phyloP scores from a whole-genome alignment of 1,140 invertebrate species.

The Eciton burchellii region DNA sequence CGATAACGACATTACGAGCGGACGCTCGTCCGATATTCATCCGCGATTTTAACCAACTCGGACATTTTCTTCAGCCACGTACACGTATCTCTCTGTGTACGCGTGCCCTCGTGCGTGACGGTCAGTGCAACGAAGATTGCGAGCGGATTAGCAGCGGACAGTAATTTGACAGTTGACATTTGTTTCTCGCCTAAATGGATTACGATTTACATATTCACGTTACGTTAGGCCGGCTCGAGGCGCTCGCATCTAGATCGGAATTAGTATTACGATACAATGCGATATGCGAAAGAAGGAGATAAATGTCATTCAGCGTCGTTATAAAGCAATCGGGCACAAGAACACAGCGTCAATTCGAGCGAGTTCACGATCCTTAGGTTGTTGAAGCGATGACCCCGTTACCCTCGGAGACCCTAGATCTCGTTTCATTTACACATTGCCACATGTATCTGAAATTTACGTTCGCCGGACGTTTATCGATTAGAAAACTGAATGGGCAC shows the following conservation, averaged over 20 bases:
- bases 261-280: background rate
- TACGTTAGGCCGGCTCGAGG: constrained; percentile 31
- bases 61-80: constrained; percentile 9
- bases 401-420: background rate
- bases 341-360: background rate
- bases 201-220: constrained; percentile 54
- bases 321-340: constrained; percentile 21
- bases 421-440: constrained; percentile 32
- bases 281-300: background rate
- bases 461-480: constrained; percentile 14
- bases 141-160: constrained; percentile 35
- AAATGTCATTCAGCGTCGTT: constrained; percentile 13
- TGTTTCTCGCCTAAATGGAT: constrained; percentile 52
- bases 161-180: constrained; percentile 58
- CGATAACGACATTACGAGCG: background rate
- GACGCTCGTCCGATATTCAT: background rate
- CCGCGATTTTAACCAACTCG: background rate
- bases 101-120: background rate
- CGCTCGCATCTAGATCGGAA: background rate
- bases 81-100: constrained; percentile 18
- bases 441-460: constrained; percentile 41
- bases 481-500: constrained; percentile 36
- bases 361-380: constrained; percentile 15
- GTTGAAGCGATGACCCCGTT: background rate
- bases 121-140: background rate